These are phyloP conservation scores for Phoxinus dragarum DNA, from an alignment of 2,797 vertebrate genomes.

Conservation along the genomic window DNA sequence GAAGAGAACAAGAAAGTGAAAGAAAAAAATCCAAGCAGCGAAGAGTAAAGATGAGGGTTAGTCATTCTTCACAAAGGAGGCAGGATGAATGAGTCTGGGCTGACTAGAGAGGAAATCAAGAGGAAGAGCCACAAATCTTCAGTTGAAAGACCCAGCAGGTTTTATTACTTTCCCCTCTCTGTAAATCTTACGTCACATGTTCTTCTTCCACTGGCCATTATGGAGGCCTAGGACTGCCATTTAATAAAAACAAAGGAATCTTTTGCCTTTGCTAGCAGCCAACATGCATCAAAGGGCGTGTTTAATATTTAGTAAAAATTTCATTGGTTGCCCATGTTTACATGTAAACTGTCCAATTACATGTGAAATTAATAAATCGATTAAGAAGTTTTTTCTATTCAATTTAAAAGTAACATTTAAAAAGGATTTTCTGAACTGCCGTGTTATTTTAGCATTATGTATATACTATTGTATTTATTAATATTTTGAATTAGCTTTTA, in stretches of 20 bases:
- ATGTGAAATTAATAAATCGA: not conserved
- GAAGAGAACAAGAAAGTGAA: not conserved
- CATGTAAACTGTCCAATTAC: not conserved
- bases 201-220: constrained; percentile 6
- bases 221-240: not conserved
- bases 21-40: not conserved
- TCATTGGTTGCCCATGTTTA: too few relatives aligned
- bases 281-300: not conserved
- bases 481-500: not conserved
- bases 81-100: constrained; percentile 48
- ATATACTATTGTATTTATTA: not conserved
- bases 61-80: constrained; percentile 48
- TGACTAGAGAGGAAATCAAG: constrained; percentile 40
- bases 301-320: not conserved
- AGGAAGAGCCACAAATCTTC: constrained; percentile 37
- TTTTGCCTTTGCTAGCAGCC: not conserved
- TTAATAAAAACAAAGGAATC: not conserved
- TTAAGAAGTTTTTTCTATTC: not conserved
- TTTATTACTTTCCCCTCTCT: constrained; percentile 41
- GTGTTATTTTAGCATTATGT: not conserved
- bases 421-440: not conserved
- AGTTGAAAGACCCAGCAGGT: constrained; percentile 45
- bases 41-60: constrained; percentile 62
- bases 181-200: constrained; percentile 38
- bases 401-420: not conserved